phyloP scores from a whole-genome alignment of 2,888 invertebrate species.

The Aporophyla lueneburgensis region DNA sequence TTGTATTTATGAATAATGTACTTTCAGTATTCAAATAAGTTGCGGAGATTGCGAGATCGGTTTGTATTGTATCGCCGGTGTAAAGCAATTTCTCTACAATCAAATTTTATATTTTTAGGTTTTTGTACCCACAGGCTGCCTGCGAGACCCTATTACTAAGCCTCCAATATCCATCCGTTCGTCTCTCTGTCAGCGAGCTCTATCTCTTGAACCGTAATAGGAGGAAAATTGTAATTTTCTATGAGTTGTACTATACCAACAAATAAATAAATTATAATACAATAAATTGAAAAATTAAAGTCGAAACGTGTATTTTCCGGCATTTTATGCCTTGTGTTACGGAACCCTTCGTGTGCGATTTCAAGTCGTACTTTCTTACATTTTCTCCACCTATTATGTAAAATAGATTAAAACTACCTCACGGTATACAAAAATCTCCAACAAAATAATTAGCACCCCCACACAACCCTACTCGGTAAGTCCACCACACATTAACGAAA shows the following conservation, averaged over 20 bases:
- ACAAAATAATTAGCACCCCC: conserved; percentile 33
- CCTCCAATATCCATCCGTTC: too few species aligned
- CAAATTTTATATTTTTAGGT: background rate
- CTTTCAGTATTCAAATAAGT: background rate
- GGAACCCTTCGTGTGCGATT: too few species aligned
- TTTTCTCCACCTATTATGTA: background rate
- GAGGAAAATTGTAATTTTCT: too few species aligned
- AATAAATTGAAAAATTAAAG: too few species aligned
- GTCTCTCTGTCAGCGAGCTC: too few species aligned
- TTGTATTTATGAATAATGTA: background rate
- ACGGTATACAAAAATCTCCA: background rate
- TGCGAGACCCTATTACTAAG: too few species aligned
- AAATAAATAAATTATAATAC: too few species aligned
- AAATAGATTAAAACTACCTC: background rate
- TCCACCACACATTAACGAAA: conserved; percentile 35
- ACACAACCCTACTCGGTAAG: conserved; percentile 29
- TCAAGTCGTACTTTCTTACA: background rate
- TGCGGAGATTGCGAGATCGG: background rate
- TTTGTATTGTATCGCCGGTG: background rate
- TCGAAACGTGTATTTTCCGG: too few species aligned
- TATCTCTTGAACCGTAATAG: too few species aligned
- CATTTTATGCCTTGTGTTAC: too few species aligned
- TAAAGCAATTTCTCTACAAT: background rate
- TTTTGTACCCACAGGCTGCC: too few species aligned
- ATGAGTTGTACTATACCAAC: too few species aligned